These are phyloP conservation scores for Hydrochoerus hydrochaeris DNA, from an alignment of 2,113 vertebrate genomes.

Conservation along the genomic window DNA sequence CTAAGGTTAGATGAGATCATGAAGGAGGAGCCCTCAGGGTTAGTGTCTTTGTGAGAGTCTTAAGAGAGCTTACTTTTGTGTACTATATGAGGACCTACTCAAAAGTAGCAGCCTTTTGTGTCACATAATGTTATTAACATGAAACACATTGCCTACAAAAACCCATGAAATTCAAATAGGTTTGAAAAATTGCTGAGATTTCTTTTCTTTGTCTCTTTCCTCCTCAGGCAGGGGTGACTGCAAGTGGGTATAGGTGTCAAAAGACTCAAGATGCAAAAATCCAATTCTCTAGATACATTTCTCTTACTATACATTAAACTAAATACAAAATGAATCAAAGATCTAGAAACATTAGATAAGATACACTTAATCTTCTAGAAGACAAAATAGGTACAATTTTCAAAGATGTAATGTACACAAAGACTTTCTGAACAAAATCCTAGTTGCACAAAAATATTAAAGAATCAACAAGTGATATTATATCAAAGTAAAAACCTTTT, in stretches of 20 bases:
- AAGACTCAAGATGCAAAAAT: not conserved
- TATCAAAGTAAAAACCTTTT: not conserved
- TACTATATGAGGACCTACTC: not conserved
- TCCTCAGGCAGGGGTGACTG: not conserved
- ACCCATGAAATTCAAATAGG: too few species aligned
- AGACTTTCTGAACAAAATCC: not conserved
- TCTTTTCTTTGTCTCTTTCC: not conserved
- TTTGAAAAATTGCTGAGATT: not conserved
- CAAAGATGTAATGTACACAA: not conserved
- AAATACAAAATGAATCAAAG: not conserved
- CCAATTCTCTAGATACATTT: not conserved
- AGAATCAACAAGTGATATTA: not conserved
- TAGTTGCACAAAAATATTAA: not conserved
- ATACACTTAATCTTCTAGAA: not conserved
- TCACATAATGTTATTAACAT: not conserved
- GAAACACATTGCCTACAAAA: not conserved
- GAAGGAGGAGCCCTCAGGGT: not conserved
- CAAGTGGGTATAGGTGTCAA: not conserved
- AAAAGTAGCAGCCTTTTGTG: not conserved
- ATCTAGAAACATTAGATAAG: not conserved
- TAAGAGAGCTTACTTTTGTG: not conserved
- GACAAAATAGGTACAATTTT: not conserved
- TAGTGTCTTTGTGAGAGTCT: not conserved
- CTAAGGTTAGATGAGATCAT: not conserved
- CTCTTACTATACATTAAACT: not conserved